Base-by-base conservation (phyloP, 1,140 invertebrate species). In the Drosophila kurseongensis region DNA sequence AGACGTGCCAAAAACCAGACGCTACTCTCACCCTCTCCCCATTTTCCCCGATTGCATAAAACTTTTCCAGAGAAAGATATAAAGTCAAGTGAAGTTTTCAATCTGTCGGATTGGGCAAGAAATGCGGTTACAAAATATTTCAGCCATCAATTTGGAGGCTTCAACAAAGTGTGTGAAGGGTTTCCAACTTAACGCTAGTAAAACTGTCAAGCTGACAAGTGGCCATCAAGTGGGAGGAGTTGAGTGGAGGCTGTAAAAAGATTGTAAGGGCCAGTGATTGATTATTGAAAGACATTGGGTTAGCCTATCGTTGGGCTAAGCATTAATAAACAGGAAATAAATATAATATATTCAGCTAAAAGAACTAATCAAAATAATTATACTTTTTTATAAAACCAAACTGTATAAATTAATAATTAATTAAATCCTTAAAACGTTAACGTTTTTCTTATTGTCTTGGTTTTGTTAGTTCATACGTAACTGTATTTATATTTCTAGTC, bases 131-230 rank as follows among this genome's bases (percentile, higher is more conserved):
- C 75, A 77, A 78, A 68, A 77, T 77, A 61, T 68, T 69, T 69
- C 10, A 71, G 56, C 72, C 51, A 80, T 63, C 62, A 63, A 71
- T 65, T 80, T 75, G 71, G 47, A 54, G 54, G 77, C 47, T 74
- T 23, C 44, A 41, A 52, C 75, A 57, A 63, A 57, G 67, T 71
- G 42, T 71, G 38, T 71, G 65, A 38, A 71, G 67, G 51, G 65
- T 50, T 40, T 2, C 4, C 50, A n/a, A 14, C 27, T 38, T n/a
- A 35, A 16, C 23, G 40, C 48, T 57, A 14, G 51, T 77, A 63
- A 71, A 81, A 81, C 69, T 74, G 79, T 82, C 79, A 78, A 56
- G 40, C 52, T 57, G 75, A 71, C 75, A 77, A 51, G 38, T 77
- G 58, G 55, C 72, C 57, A 55, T 80, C 71, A 80, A 68, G 35